Percentiles rank a stretch among this genome's conserved stretches.
Evolutionary conservation across 37 sponge, comb jelly and placozoan species (phyloP).

Genomic region (Crambe crambe): DNA sequence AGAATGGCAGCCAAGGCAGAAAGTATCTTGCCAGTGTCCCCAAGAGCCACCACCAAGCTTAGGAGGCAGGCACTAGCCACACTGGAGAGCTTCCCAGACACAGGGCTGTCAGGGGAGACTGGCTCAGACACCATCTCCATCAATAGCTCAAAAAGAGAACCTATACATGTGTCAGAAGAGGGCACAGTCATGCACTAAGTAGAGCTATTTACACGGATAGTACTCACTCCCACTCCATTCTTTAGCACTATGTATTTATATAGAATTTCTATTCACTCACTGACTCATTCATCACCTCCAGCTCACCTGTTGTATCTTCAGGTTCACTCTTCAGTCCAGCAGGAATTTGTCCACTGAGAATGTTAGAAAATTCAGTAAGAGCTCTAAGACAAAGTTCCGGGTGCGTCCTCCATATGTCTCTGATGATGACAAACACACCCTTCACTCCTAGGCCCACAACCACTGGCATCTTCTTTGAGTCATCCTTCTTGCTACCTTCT

Average conservation of each 20-base stretch:
- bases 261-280: background rate
- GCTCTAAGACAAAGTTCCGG: constrained; percentile 82
- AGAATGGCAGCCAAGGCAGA: constrained; percentile 70
- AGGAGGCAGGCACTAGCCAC: constrained; percentile 80
- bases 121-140: constrained; percentile 71
- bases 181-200: too few relatives aligned
- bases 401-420: constrained; percentile 70
- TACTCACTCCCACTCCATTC: too few relatives aligned
- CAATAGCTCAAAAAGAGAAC: constrained; percentile 80
- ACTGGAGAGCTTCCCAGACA: constrained; percentile 54
- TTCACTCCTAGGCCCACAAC: constrained; percentile 81
- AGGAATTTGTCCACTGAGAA: constrained; percentile 73
- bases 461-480: constrained; percentile 48
- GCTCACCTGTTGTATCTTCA: constrained; percentile 66
- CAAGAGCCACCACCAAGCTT: constrained; percentile 80
- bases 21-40: constrained; percentile 82
- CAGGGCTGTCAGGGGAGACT: constrained; percentile 21
- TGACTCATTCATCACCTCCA: background rate
- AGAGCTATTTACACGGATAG: too few relatives aligned
- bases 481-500: constrained; percentile 38
- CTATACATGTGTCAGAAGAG: constrained; percentile 26
- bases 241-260: background rate
- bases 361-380: constrained; percentile 72
- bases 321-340: constrained; percentile 80
- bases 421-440: constrained; percentile 82